Evolutionary conservation across 1,140 invertebrate species (phyloP), one percentile per base, ranked within the genome.

Genomic region (Euwallacea fornicatus): DNA sequence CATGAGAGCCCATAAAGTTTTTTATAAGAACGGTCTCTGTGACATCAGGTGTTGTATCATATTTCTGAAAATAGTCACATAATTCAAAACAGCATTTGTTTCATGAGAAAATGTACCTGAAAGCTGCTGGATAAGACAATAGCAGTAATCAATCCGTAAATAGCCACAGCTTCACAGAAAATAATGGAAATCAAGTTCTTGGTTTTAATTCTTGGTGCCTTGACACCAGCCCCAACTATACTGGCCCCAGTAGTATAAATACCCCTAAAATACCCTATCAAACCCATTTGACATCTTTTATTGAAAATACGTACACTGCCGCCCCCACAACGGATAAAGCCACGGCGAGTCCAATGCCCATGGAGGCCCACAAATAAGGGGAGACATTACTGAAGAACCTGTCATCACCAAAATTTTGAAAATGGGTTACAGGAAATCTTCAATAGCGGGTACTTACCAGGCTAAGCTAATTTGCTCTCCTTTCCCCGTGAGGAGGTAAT

Each of bases 141-240:
- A 7, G 94, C 93, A 80, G 94, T 94, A 75, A 97, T 96, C 8
- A 97, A 87, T 16, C 94, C 94, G 83, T 97, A 97, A 83, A 97
- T 97, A 53, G 94, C 94, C 0, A 97, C 94, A 77, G 95, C 94
- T 84, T 97, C 94, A 81, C 94, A 96, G 82, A 96, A 96, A 81
- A 96, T 96, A 74, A 96, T 93, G 66, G 93, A 95, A 44, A 99
- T 97, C 76, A 99, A 88, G 84, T 99, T 99, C 84, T 99, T 99
- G 62, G 98, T 99, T 83, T 98, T 96, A 80, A 99, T 99, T 76
- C 97, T 86, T 6, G 98, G 98, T 42, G 97, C 95, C 85, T 98
- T 98, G 0, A 99, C 97, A 33, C 98, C 98, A 74, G 93, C 98
- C 65, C 98, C 98, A 59, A 99, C 85, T 81, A 99, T 99, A 79